Evolutionary conservation across 2,797 vertebrate genomes (phyloP).

Genomic region (Epinephelus malabaricus): DNA sequence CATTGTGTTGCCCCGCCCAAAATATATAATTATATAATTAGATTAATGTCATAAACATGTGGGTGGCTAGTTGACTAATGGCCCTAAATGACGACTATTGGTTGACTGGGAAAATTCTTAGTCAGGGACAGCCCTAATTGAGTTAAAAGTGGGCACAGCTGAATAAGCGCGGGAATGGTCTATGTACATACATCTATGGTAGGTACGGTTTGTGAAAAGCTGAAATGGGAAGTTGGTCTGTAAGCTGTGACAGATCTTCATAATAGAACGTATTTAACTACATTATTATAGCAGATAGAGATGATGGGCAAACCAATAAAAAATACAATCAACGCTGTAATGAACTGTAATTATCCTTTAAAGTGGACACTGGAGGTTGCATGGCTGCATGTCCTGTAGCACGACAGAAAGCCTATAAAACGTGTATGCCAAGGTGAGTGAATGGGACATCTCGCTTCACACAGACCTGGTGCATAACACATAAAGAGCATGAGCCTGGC

Average conservation of each 20-base stretch:
- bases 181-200: not conserved
- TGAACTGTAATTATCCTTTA: not conserved
- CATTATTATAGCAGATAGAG: not conserved
- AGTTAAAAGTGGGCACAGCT: too few relatives aligned
- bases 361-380: not conserved
- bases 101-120: too few relatives aligned
- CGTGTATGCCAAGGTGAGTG: not conserved
- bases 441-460: slow-evolving; percentile 17
- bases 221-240: not conserved
- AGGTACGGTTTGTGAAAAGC: not conserved
- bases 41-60: too few relatives aligned
- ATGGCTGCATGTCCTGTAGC: not conserved
- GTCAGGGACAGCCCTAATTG: too few relatives aligned
- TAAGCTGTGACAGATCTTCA: not conserved
- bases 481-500: slow-evolving; percentile 9
- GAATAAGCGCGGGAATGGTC: not conserved
- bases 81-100: too few relatives aligned
- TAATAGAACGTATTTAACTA: not conserved
- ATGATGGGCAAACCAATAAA: not conserved
- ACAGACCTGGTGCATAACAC: slow-evolving; percentile 22
- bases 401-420: not conserved
- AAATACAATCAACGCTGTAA: not conserved
- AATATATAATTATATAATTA: too few relatives aligned
- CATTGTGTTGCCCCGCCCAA: too few relatives aligned
- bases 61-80: too few relatives aligned